Conservation (phyloP, 1,140 invertebrate genomes). For the Zaprionus kolodkinae region DNA sequence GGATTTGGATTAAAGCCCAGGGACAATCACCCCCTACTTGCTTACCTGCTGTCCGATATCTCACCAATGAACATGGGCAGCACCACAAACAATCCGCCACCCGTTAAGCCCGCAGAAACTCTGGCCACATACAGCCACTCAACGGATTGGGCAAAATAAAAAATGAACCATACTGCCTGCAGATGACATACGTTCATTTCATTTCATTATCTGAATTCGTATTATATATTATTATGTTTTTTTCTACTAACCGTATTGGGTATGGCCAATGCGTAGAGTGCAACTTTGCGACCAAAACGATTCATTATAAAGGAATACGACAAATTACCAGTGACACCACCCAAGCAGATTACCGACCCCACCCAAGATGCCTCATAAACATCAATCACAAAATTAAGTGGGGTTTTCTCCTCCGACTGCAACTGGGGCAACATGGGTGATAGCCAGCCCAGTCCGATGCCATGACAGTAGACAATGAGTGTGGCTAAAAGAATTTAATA, state of each 20-base stretch:
- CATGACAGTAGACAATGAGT: conserved; percentile 84
- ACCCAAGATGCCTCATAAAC: conserved; percentile 80
- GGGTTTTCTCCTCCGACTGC: conserved; percentile 67
- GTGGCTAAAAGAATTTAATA: conserved; percentile 65
- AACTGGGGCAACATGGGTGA: conserved; percentile 84
- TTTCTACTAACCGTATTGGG: conserved; percentile 72
- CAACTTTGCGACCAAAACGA: conserved; percentile 79
- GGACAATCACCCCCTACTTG: not conserved
- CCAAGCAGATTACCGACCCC: conserved; percentile 72
- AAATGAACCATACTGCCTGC: conserved; percentile 71
- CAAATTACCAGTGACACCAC: conserved; percentile 75
- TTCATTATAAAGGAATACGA: conserved; percentile 78
- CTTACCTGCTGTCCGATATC: conserved; percentile 78
- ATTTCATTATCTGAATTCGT: not conserved
- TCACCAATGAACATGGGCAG: conserved; percentile 81
- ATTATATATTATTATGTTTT: too few relatives aligned
- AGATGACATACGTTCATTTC: not conserved
- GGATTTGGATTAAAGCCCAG: not conserved
- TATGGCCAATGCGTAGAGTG: conserved; percentile 66
- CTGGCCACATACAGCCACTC: conserved; percentile 82
- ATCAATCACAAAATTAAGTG: conserved; percentile 67
- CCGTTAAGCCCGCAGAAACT: conserved; percentile 80
- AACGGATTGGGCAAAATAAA: conserved; percentile 71
- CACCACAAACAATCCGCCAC: conserved; percentile 71
- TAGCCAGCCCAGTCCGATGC: conserved; percentile 85